Percentiles rank a stretch among this genome's conserved stretches.
These are phyloP conservation scores for Tenebrosternarchus preto DNA, from an alignment of 2,113 vertebrate genomes.

Conservation along the genomic window DNA sequence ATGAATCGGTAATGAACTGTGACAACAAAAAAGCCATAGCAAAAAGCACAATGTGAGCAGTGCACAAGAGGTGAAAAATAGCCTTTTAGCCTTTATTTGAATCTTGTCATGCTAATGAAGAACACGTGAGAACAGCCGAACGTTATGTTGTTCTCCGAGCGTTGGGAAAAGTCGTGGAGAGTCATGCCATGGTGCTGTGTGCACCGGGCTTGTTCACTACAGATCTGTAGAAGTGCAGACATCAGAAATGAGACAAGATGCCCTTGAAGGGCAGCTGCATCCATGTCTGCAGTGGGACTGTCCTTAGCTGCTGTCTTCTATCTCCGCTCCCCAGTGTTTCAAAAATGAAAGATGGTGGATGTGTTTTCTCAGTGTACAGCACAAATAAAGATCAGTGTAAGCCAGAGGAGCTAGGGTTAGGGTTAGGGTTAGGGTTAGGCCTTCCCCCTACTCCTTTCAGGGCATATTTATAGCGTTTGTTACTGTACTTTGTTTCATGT, in stretches of 20 bases:
- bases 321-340: background rate
- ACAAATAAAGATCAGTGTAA: slow-evolving; percentile 48
- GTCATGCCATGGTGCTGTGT: too few species aligned
- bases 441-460: slow-evolving; percentile 22
- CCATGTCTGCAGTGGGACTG: slow-evolving; percentile 18
- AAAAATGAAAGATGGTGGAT: background rate
- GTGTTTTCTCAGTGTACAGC: slow-evolving; percentile 25
- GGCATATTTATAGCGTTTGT: slow-evolving; percentile 49
- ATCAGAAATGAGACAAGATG: background rate
- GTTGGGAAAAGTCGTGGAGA: background rate
- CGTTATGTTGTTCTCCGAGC: background rate
- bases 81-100: background rate
- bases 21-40: too few species aligned
- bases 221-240: background rate
- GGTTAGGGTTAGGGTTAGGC: too few species aligned
- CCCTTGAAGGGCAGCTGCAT: slow-evolving; percentile 13
- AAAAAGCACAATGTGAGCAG: too few species aligned
- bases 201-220: background rate
- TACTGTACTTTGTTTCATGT: slow-evolving; percentile 41
- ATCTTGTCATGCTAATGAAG: too few species aligned
- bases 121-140: background rate
- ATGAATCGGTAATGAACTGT: too few species aligned
- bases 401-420: too few species aligned
- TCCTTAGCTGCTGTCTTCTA: slow-evolving; percentile 19
- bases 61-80: slow-evolving; percentile 10